Base-by-base conservation (phyloP, 2,797 vertebrate species). In the Sardinella longiceps region DNA sequence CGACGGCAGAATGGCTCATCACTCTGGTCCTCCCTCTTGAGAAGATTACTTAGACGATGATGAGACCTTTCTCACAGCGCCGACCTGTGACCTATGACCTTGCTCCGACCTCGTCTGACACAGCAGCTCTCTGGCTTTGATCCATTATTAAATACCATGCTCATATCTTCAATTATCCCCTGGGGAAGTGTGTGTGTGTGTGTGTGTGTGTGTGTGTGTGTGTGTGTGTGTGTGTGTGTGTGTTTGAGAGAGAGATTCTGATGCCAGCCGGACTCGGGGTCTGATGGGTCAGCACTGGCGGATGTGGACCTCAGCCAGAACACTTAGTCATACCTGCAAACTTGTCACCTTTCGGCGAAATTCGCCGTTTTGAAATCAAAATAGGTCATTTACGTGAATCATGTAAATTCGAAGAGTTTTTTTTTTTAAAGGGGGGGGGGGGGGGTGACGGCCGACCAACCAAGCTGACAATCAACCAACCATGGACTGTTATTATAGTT, bases 81-180 rank as follows among this genome's bases (percentile, higher is more conserved):
- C n/a, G n/a, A n/a, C n/a, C n/a, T n/a, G 66, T 39, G 66, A 74
- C 66, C 66, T 20, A 0, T 18, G 66, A 15, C 12, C 12, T 15
- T 14, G 15, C 66, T 20, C 18, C 30, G 30, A 74, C 66, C 66
- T 6, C 30, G 53, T 23, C 53, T 5, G 20, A 23, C 18, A 56
- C n/a, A 5, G 66, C 15, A n/a, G n/a, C n/a, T n/a, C n/a, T 37
- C 66, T 33, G 18, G 33, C 30, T 74, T 15, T 74, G 66, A 39
- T 74, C 66, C 30, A 74, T 74, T 39, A 39, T 74, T 74, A 74
- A 74, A 74, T 39, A 74, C 12, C 66, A 74, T 33, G 15, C 12
- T 20, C 12, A 33, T 37, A 14, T 20, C 4, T 3, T 33, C 66
- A 39, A 74, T 74, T 74, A 39, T 37, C 30, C 66, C 66, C 60